Conservation (phyloP, 2,113 vertebrate genomes). For the Sorex fumeus region DNA sequence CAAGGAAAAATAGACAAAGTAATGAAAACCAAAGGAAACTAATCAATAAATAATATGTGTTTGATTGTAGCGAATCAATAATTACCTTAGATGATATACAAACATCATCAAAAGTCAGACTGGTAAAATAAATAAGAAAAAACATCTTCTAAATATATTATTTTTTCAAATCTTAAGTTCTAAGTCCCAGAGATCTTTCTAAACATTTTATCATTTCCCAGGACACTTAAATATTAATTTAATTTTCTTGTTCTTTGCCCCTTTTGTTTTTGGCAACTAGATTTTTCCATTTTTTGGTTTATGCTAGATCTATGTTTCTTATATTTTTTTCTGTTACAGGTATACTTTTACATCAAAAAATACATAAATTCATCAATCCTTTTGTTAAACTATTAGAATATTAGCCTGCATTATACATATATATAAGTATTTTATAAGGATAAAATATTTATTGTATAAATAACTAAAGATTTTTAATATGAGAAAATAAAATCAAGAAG, state of each 20-base stretch:
- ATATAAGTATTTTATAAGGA: no score
- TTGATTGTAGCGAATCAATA: background rate
- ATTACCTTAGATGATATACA: conserved; percentile 7
- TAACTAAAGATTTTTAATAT: no score
- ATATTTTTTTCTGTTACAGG: background rate
- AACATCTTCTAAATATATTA: background rate
- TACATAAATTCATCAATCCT: background rate
- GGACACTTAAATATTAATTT: background rate
- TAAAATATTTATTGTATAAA: no score
- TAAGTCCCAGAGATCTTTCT: background rate
- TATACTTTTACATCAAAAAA: background rate
- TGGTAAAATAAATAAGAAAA: background rate
- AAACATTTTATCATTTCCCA: background rate
- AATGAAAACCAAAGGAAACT: background rate
- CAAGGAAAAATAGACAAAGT: background rate
- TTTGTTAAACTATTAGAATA: no score
- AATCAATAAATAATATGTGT: background rate
- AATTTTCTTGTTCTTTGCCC: conserved; percentile 36
- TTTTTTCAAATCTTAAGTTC: background rate
- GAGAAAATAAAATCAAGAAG: no score
- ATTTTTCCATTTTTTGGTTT: conserved; percentile 20
- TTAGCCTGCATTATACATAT: no score
- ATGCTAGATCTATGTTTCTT: conserved; percentile 10
- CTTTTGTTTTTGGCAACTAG: conserved; percentile 3
- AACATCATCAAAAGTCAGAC: background rate